A percentile compares a stretch with the other conserved stretches of the same genome.
Conservation (phyloP, 2,888 invertebrate species). For the Apodemia mormo region DNA sequence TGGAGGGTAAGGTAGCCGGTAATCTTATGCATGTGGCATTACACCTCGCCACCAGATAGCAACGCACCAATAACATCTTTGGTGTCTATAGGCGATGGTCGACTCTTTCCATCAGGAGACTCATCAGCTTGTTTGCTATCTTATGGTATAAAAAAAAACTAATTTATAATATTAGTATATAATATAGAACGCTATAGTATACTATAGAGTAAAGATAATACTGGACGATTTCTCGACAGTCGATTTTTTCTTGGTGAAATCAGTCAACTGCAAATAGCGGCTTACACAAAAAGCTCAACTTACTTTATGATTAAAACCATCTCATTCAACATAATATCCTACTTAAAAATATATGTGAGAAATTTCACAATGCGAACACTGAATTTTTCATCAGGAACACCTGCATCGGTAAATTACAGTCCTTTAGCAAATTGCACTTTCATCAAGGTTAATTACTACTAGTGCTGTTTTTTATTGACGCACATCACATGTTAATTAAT, state of each 20-base stretch:
- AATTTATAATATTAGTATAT: too few species aligned
- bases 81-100: too few species aligned
- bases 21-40: too few species aligned
- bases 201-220: too few species aligned
- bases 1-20: too few species aligned
- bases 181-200: too few species aligned
- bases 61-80: too few species aligned
- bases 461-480: slow-evolving; percentile 26
- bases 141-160: too few species aligned
- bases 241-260: background rate
- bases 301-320: background rate
- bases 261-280: background rate
- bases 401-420: slow-evolving; percentile 51
- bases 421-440: slow-evolving; percentile 59
- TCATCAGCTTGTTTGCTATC: too few species aligned
- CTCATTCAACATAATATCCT: slow-evolving; percentile 43
- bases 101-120: too few species aligned
- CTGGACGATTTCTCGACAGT: too few species aligned
- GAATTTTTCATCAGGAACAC: slow-evolving; percentile 58
- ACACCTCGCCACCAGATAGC: too few species aligned
- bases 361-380: slow-evolving; percentile 51
- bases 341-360: slow-evolving; percentile 52
- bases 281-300: background rate
- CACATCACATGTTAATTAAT: background rate
- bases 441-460: slow-evolving; percentile 66